phyloP scores from a whole-genome alignment of 2,113 vertebrate species.

The Polypterus senegalus region DNA sequence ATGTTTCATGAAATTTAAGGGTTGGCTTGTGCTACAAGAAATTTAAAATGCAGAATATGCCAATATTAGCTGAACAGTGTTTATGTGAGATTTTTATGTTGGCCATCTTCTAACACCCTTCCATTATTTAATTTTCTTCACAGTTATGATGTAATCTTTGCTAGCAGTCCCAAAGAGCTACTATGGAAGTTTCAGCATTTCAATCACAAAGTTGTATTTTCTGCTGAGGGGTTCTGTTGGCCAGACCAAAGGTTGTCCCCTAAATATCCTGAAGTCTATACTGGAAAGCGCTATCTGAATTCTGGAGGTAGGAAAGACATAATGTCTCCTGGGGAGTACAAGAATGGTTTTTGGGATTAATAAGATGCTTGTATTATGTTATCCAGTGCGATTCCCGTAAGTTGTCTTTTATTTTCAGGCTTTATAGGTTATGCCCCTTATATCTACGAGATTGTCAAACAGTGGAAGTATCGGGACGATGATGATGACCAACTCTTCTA shows the following conservation, averaged over 20 bases:
- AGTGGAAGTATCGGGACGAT: constrained; percentile 54
- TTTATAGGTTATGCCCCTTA: constrained; percentile 56
- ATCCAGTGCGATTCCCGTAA: background rate
- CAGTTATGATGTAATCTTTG: constrained; percentile 60
- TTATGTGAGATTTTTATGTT: too few relatives aligned
- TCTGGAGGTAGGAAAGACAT: constrained; percentile 43
- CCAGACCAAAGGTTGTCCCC: constrained; percentile 52
- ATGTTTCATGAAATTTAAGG: too few relatives aligned
- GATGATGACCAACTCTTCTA: constrained; percentile 64
- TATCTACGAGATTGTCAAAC: constrained; percentile 38
- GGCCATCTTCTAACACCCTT: too few relatives aligned
- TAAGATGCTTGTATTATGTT: background rate
- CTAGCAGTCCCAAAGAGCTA: constrained; percentile 47
- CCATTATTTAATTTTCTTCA: background rate
- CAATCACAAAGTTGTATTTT: constrained; percentile 51
- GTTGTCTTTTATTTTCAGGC: constrained; percentile 27
- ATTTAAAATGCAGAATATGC: too few relatives aligned
- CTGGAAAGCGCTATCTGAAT: constrained; percentile 61
- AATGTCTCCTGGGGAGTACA: background rate
- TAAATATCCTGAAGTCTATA: constrained; percentile 47
- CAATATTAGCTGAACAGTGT: too few relatives aligned
- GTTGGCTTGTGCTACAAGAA: too few relatives aligned
- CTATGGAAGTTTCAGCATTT: constrained; percentile 47
- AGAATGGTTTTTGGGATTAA: background rate
- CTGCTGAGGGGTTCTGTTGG: constrained; percentile 61